These are phyloP conservation scores for Eupristina koningsbergeri DNA, from an alignment of 1,140 invertebrate species.

Conservation along the genomic window DNA sequence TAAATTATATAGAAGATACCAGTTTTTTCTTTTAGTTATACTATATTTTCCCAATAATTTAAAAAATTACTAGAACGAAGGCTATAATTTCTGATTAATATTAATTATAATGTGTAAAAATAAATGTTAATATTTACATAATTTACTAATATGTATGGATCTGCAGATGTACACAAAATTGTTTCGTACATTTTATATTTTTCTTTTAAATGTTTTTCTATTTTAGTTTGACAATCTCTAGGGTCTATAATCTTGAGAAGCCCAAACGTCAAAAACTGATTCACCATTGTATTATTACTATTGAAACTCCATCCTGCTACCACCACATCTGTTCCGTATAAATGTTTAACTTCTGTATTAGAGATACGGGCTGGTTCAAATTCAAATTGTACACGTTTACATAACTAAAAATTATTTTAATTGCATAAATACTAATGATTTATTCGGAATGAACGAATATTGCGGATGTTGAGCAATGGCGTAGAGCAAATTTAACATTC, in stretches of 20 bases:
- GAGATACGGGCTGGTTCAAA: neutral
- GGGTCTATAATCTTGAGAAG: neutral
- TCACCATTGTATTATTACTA: neutral
- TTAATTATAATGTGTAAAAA: neutral
- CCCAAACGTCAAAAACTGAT: neutral
- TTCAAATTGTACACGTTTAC: neutral
- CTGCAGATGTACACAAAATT: neutral
- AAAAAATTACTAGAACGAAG: no score
- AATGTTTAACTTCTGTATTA: neutral
- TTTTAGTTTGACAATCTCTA: neutral
- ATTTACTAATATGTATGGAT: neutral
- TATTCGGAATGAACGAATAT: no score
- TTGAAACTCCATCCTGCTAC: conserved; percentile 6
- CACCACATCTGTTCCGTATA: neutral
- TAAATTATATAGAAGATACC: no score
- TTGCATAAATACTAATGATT: no score
- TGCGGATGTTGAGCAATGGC: no score
- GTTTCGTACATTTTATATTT: neutral
- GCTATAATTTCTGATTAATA: no score
- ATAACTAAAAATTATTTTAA: neutral
- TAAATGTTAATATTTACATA: neutral
- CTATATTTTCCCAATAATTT: no score
- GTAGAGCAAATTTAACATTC: no score
- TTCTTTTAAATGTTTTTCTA: neutral
- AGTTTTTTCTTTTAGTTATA: no score